phyloP scores from a whole-genome alignment of 2,797 vertebrate species.

The Chelon auratus region DNA sequence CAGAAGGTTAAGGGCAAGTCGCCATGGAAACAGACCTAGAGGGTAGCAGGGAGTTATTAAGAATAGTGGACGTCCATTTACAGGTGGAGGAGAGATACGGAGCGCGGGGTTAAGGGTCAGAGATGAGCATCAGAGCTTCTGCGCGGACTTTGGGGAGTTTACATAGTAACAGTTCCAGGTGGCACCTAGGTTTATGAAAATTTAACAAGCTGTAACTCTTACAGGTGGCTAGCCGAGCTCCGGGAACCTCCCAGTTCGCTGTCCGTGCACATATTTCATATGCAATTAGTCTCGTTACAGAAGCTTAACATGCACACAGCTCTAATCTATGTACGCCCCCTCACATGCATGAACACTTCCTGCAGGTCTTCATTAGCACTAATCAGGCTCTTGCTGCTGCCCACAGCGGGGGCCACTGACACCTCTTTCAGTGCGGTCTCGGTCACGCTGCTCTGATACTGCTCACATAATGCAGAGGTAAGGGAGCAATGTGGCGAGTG shows the following conservation, averaged over 20 bases:
- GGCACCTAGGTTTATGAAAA: constrained; percentile 6
- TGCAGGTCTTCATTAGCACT: constrained; percentile 70
- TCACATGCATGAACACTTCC: constrained; percentile 35
- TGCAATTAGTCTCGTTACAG: constrained; percentile 57
- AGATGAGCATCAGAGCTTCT: constrained; percentile 10
- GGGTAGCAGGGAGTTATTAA: constrained; percentile 57
- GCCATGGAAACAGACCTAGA: constrained; percentile 77
- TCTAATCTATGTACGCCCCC: constrained; percentile 41
- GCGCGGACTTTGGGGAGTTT: constrained; percentile 13
- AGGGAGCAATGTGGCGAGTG: constrained; percentile 1
- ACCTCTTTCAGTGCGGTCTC: constrained; percentile 11
- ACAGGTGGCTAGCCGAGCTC: constrained; percentile 48
- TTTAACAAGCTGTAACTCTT: constrained; percentile 34
- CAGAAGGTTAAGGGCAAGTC: constrained; percentile 73
- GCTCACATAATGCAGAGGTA: constrained; percentile 17
- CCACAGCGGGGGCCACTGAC: constrained; percentile 47
- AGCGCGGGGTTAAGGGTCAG: constrained; percentile 43
- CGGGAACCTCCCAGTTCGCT: not conserved
- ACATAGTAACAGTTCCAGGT: not conserved
- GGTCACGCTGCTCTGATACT: constrained; percentile 12
- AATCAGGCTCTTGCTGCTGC: constrained; percentile 58
- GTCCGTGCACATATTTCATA: constrained; percentile 35
- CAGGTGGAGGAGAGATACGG: constrained; percentile 48
- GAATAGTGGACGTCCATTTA: constrained; percentile 72
- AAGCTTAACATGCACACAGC: constrained; percentile 17